phyloP scores from a whole-genome alignment of 2,113 vertebrate genomes.

The Lophura nycthemera region DNA sequence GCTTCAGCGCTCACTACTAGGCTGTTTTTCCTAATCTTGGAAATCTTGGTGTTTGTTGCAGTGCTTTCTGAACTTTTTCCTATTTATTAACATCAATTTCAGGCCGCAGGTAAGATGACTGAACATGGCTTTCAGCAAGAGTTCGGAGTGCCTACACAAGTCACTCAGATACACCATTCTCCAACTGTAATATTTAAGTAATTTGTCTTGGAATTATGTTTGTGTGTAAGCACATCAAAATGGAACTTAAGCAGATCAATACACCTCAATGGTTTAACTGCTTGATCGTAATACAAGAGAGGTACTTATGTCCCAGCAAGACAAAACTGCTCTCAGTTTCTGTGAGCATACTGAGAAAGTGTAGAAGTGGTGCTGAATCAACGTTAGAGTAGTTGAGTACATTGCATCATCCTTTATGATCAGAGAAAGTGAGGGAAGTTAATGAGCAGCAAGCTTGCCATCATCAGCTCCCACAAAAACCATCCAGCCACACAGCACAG shows the following conservation, averaged over 20 bases:
- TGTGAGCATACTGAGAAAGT: not conserved
- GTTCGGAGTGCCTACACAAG: rapidly evolving
- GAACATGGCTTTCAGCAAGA: not conserved
- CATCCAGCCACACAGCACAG: not conserved
- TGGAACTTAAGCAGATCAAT: not conserved
- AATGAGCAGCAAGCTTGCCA: not conserved
- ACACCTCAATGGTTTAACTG: not conserved
- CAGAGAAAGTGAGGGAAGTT: constrained; percentile 43
- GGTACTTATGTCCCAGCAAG: not conserved
- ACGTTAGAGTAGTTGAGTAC: not conserved
- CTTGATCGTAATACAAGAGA: not conserved
- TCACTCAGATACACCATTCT: not conserved
- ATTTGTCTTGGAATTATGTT: not conserved
- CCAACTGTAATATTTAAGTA: not conserved
- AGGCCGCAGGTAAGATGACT: not conserved
- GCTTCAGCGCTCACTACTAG: not conserved
- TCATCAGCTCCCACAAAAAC: not conserved
- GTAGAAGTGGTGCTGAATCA: constrained; percentile 39
- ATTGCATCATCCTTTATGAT: constrained; percentile 27
- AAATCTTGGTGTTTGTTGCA: not conserved
- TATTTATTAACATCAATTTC: not conserved
- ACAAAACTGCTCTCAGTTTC: not conserved
- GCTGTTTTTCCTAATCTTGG: not conserved
- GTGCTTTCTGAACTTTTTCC: not conserved
- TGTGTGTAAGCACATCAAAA: not conserved